phyloP scores from a whole-genome alignment of 1,140 invertebrate genomes.

The Nasonia giraulti region DNA sequence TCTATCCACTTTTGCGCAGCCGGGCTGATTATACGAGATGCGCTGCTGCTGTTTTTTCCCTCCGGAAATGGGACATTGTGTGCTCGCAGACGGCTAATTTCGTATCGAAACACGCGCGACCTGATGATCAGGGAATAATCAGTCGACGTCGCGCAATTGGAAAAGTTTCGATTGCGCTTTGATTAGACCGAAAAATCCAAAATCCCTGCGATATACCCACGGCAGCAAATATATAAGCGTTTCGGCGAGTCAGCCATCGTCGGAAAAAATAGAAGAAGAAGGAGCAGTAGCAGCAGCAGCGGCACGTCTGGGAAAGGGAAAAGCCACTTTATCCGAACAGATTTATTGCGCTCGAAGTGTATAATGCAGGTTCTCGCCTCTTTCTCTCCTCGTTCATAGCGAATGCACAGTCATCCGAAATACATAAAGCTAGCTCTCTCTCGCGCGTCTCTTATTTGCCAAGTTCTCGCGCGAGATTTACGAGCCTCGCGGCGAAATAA shows the following conservation, averaged over 20 bases:
- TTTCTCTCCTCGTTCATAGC: background rate
- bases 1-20: background rate
- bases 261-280: background rate
- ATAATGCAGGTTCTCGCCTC: conserved; percentile 10
- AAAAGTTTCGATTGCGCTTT: no score
- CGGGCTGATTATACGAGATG: background rate
- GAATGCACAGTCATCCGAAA: conserved; percentile 45
- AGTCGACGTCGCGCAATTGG: no score
- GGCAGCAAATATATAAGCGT: no score
- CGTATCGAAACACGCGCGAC: no score
- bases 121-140: background rate
- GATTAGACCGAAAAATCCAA: background rate
- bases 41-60: background rate
- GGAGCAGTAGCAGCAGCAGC: background rate
- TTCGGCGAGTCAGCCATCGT: background rate
- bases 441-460: conserved; percentile 46
- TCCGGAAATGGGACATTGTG: background rate
- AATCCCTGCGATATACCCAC: background rate
- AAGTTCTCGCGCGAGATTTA: conserved; percentile 46
- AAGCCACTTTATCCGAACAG: conserved; percentile 22
- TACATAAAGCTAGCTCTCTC: conserved; percentile 24
- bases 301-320: background rate
- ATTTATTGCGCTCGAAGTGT: conserved; percentile 41
- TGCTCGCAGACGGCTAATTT: background rate
- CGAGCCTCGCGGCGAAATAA: conserved; percentile 46